These are phyloP conservation scores for Varanus salvator DNA, from an alignment of 2,113 vertebrate species.

Conservation along the genomic window DNA sequence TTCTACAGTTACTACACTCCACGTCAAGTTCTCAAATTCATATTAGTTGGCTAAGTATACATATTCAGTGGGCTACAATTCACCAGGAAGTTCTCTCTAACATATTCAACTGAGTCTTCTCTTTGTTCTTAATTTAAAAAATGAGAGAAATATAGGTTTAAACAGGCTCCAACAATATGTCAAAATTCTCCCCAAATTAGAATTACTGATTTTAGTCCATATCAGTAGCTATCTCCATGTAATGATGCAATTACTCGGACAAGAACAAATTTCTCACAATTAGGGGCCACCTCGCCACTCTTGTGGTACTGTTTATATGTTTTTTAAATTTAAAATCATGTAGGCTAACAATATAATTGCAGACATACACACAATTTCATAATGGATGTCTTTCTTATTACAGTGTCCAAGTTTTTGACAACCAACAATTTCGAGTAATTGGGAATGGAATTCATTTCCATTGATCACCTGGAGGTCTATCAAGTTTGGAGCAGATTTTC, in stretches of 20 bases:
- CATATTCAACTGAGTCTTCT: neutral
- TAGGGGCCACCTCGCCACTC: neutral
- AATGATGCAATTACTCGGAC: neutral
- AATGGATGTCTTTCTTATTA: neutral
- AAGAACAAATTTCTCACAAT: neutral
- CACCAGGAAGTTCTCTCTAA: neutral
- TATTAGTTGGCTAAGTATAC: neutral
- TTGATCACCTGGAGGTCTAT: neutral
- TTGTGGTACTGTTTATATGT: neutral
- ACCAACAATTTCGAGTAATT: neutral
- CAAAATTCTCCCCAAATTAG: neutral
- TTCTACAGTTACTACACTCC: neutral
- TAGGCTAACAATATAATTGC: neutral
- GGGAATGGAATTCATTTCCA: neutral
- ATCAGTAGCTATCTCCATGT: neutral
- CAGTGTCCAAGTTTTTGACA: neutral
- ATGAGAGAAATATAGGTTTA: neutral
- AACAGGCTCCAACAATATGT: neutral
- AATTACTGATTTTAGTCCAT: neutral
- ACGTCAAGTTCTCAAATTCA: neutral
- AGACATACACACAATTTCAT: neutral
- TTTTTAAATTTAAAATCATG: neutral
- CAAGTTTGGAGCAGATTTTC: neutral
- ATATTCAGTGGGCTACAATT: neutral
- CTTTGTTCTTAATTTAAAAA: neutral